These are phyloP conservation scores for Chroicocephalus ridibundus DNA, from an alignment of 2,113 vertebrate genomes.

Conservation along the genomic window DNA sequence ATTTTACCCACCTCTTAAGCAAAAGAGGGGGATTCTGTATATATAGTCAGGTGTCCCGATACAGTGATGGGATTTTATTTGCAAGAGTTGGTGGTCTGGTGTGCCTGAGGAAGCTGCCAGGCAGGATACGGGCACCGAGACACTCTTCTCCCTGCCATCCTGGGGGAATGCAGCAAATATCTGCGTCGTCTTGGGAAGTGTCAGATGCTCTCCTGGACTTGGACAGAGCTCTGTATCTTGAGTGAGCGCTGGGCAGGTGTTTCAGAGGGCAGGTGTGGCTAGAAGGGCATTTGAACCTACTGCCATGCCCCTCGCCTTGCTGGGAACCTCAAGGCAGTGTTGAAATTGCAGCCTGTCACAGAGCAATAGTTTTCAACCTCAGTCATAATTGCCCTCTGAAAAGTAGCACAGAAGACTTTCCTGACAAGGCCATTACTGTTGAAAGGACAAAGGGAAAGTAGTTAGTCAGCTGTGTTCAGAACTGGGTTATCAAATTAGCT, in stretches of 20 bases:
- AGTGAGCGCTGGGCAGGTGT: neutral
- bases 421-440: constrained; percentile 56
- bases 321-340: neutral
- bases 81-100: accelerated
- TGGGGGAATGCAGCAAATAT: neutral
- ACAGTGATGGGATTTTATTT: neutral
- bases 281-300: neutral
- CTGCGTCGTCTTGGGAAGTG: accelerated
- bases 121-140: neutral
- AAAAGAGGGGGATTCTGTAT: neutral
- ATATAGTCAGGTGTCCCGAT: neutral
- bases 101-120: neutral
- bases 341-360: constrained; percentile 19
- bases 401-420: constrained; percentile 56
- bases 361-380: constrained; percentile 48
- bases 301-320: neutral
- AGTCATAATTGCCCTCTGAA: constrained; percentile 35
- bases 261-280: neutral
- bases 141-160: neutral
- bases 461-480: constrained; percentile 51
- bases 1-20: neutral
- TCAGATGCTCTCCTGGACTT: neutral
- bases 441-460: constrained; percentile 67
- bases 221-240: neutral
- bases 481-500: constrained; percentile 70